Evolutionary conservation across 2,113 vertebrate species (phyloP), one percentile per base, ranked within the genome.

Genomic region (Emydura subglobosa): DNA sequence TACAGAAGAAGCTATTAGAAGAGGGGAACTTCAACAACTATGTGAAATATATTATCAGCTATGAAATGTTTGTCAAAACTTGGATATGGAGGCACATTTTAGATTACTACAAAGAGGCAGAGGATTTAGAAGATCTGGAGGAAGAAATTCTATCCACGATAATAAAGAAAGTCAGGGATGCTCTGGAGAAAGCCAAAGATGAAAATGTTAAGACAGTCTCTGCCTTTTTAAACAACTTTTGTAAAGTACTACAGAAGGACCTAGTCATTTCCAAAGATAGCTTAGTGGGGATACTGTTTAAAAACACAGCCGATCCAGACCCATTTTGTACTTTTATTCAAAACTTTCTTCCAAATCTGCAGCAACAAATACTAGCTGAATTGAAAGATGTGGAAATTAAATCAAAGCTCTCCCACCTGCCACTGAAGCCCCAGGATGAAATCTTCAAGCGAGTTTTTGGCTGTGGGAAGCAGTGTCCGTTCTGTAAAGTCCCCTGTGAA

Each of bases 391-490:
- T 22, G 21, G 68, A 74, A 39, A 22, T 42, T 42, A 86, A 6
- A 59, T 92, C 29, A 42, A 55, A 89, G 57, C 87, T 94, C n/a
- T 61, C 31, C 8, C 6, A 59, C 3, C 31, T 87, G 3, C 49
- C 47, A 27, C 49, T 92, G 29, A 92, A 87, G 47, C 90, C 90
- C 10, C 61, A 87, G 78, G 79, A 92, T 76, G 90, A 92, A 76
- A 51, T 92, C 51, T 92, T 92, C 49, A 92, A 53, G 59, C 84
- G 78, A 49, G 49, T 98, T n/a, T 95, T 98, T 94, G 98, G 98
- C 98, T 4, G 68, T 42, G 68, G 68, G 21, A 42, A 74, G 17
- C 68, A 42, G 39, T 74, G 39, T 74, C 68, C 68, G 3, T 74
- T 74, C 68, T 74, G 68, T 24, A 42, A 42, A 42, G 68, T 74